These are phyloP conservation scores for Cremastinae sp. DNA, from an alignment of 2,888 invertebrate species.

Conservation along the genomic window DNA sequence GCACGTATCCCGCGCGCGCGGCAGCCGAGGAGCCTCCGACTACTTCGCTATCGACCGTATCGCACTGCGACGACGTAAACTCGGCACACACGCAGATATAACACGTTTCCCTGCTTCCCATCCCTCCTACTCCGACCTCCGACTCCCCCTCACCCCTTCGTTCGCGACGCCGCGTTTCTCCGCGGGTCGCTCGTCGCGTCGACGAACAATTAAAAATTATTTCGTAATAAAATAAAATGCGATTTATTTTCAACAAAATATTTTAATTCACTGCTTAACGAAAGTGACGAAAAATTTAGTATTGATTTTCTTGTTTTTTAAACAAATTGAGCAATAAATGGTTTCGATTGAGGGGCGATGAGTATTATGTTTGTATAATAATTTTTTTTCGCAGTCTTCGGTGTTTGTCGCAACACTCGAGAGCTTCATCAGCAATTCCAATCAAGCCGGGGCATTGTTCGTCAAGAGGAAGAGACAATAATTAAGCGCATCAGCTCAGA, in stretches of 20 bases:
- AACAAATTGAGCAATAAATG: too few species aligned
- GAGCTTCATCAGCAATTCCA: constrained; percentile 30
- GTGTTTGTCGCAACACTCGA: neutral
- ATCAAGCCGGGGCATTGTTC: constrained; percentile 30
- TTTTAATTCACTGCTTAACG: too few species aligned
- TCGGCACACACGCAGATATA: constrained; percentile 49
- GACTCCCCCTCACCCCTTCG: too few species aligned
- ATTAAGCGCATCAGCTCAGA: constrained; percentile 37
- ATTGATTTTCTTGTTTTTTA: too few species aligned
- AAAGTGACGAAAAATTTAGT: too few species aligned
- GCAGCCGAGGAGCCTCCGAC: constrained; percentile 48
- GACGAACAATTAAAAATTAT: too few species aligned
- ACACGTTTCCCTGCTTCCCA: constrained; percentile 28
- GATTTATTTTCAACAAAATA: too few species aligned
- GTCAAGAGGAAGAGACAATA: constrained; percentile 36
- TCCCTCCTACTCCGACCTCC: constrained; percentile 24
- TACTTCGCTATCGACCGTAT: constrained; percentile 72
- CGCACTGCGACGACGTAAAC: constrained; percentile 72
- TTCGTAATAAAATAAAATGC: too few species aligned
- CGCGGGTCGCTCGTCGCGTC: constrained; percentile 52
- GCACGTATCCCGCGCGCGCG: constrained; percentile 45
- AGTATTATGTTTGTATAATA: too few species aligned
- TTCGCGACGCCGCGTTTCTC: constrained; percentile 32
- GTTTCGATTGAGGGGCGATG: too few species aligned
- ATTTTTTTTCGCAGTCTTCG: neutral